Evolutionary conservation across 2,113 vertebrate species (phyloP).

Genomic region (Apaloderma vittatum): DNA sequence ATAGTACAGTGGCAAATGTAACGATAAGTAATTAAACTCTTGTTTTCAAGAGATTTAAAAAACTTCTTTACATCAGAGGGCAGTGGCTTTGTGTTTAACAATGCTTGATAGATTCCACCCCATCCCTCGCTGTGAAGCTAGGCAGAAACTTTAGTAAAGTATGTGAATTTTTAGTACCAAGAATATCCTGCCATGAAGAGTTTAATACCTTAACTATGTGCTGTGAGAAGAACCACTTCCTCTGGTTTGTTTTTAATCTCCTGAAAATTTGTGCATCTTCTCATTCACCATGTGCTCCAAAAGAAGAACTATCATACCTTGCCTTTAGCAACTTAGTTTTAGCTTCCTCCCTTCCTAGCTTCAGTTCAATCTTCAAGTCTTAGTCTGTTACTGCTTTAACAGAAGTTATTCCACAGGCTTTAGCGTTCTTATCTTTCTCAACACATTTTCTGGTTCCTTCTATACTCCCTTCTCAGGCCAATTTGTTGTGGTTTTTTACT

Average conservation of each 20-base stretch:
- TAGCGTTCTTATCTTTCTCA: neutral
- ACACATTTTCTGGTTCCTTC: neutral
- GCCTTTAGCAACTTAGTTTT: conserved; percentile 1
- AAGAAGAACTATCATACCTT: conserved; percentile 14
- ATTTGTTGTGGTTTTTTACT: neutral
- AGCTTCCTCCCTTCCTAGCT: neutral
- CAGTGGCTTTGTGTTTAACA: neutral
- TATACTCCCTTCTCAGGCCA: neutral
- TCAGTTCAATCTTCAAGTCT: neutral
- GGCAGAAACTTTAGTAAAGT: neutral
- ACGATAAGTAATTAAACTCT: neutral
- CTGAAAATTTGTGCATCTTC: conserved; percentile 10
- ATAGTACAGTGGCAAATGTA: neutral
- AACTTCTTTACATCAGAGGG: neutral
- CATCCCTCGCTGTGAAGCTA: neutral
- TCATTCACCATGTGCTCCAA: neutral
- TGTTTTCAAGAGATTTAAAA: neutral
- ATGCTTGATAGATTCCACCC: neutral
- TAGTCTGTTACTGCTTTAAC: neutral
- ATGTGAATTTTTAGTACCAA: neutral
- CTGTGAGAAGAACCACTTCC: conserved; percentile 24
- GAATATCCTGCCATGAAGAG: neutral
- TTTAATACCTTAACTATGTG: neutral
- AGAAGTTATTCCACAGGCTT: neutral
- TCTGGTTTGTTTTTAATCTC: neutral